These are phyloP conservation scores for Sericinus montela DNA, from an alignment of 2,888 invertebrate species.

Conservation along the genomic window DNA sequence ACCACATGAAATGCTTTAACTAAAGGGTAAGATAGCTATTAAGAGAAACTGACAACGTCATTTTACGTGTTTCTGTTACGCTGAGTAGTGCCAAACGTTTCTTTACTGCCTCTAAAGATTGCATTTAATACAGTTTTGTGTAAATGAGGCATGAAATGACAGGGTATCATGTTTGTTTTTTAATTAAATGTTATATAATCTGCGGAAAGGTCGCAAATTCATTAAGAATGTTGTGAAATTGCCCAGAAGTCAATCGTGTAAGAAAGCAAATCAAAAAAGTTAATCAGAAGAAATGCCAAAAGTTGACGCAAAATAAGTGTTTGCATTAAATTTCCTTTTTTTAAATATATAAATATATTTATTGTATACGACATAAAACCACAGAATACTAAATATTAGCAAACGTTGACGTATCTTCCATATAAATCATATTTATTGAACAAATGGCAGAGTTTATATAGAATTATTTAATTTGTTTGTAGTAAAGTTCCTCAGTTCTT, in stretches of 20 bases:
- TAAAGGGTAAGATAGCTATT: constrained; percentile 66
- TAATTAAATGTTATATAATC: constrained; percentile 21
- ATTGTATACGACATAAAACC: constrained; percentile 13
- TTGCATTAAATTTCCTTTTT: neutral
- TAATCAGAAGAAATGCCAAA: no score
- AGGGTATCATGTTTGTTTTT: constrained; percentile 62
- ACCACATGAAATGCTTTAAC: constrained; percentile 74
- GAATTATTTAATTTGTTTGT: no score
- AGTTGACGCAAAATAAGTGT: no score
- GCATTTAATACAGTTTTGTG: constrained; percentile 49
- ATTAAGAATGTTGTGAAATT: no score
- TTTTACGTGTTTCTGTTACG: constrained; percentile 33
- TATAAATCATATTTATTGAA: no score
- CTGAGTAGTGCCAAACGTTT: constrained; percentile 50
- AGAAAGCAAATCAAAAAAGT: no score
- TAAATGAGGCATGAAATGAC: constrained; percentile 65
- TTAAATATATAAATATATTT: neutral
- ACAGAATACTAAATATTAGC: neutral
- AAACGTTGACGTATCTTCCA: neutral
- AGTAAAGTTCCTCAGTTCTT: no score
- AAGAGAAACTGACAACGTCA: constrained; percentile 38
- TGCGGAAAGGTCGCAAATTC: neutral
- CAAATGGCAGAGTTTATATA: no score
- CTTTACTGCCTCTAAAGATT: constrained; percentile 38
- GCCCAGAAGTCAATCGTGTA: no score